Conservation (phyloP, 2,113 vertebrate genomes). For the Chaetops frenatus region DNA sequence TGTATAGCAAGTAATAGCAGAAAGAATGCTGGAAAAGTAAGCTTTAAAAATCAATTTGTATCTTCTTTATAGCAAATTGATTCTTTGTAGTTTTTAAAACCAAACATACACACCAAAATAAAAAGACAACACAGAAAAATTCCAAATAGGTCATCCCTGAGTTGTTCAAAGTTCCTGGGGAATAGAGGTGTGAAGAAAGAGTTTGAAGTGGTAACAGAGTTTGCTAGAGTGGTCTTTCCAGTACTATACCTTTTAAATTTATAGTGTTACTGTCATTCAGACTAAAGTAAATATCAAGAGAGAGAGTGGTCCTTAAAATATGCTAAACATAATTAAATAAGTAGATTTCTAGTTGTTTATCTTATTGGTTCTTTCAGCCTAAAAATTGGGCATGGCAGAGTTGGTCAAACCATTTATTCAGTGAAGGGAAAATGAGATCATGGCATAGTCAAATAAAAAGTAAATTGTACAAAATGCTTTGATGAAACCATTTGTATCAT, state of each 20-base stretch:
- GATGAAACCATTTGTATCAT: neutral
- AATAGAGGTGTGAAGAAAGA: neutral
- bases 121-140: neutral
- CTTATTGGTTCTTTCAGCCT: neutral
- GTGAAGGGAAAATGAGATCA: neutral
- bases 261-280: neutral
- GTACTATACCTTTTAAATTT: neutral
- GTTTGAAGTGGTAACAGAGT: neutral
- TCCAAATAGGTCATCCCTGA: neutral
- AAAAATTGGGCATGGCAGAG: neutral
- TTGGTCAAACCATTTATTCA: neutral
- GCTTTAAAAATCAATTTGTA: conserved; percentile 2
- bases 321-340: neutral
- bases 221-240: neutral
- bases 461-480: neutral
- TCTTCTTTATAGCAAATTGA: neutral
- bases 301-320: neutral
- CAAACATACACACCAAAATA: neutral
- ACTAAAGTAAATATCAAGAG: neutral
- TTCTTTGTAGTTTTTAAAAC: neutral
- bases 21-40: neutral
- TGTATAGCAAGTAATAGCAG: neutral
- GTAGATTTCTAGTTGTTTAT: neutral
- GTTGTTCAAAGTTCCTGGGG: neutral
- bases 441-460: neutral